Conservation (phyloP, 2,888 invertebrate genomes). For the Mythimna ferrago region DNA sequence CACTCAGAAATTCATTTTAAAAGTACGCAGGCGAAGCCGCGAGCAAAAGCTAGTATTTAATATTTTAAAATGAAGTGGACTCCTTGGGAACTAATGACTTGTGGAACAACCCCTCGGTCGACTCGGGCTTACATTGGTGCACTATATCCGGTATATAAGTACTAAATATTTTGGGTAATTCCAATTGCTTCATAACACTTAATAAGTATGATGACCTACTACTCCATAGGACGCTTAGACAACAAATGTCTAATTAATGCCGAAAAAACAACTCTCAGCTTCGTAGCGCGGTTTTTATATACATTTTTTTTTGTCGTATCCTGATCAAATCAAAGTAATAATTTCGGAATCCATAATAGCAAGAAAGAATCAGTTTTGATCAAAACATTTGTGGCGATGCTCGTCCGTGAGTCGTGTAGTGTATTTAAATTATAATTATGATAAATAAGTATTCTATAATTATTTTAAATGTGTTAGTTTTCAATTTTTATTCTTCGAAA, state of each 20-base stretch:
- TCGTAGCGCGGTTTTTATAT: constrained; percentile 14
- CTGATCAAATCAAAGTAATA: constrained; percentile 25
- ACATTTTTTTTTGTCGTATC: constrained; percentile 29
- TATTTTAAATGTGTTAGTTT: constrained; percentile 39
- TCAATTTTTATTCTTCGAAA: constrained; percentile 37
- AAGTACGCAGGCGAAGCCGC: too few species aligned
- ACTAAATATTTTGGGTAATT: neutral
- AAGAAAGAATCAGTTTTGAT: constrained; percentile 24
- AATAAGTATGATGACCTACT: constrained; percentile 2
- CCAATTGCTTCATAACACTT: constrained; percentile 2
- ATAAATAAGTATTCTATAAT: constrained; percentile 35
- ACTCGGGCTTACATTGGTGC: neutral
- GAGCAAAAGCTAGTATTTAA: too few species aligned
- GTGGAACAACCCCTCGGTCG: too few species aligned
- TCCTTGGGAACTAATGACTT: too few species aligned
- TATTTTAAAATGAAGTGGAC: too few species aligned
- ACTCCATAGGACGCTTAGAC: neutral
- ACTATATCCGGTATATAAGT: neutral
- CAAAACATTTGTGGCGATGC: constrained; percentile 10
- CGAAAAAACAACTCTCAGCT: constrained; percentile 3
- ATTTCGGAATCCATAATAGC: constrained; percentile 11
- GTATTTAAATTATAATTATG: constrained; percentile 26
- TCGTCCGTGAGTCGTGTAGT: constrained; percentile 1
- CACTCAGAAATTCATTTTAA: too few species aligned
- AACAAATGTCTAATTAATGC: neutral